Percentiles rank a stretch among this genome's conserved stretches.
These are phyloP conservation scores for Peucedramus taeniatus DNA, from an alignment of 2,113 vertebrate species.

Conservation along the genomic window DNA sequence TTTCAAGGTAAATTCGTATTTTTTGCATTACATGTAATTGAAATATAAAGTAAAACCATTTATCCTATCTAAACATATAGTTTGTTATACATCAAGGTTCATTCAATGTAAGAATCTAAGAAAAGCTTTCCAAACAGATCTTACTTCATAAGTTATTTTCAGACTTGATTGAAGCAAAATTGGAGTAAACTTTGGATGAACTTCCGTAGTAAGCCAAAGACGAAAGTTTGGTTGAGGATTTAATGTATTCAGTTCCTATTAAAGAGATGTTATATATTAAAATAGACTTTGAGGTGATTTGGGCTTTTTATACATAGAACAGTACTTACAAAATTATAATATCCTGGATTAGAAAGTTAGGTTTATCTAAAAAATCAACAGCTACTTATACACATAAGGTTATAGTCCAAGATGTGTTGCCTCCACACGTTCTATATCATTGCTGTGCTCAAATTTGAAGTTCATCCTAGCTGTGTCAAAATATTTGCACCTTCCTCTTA, in stretches of 20 bases:
- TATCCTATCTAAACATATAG: neutral
- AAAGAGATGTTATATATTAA: neutral
- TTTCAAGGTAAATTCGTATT: neutral
- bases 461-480: neutral
- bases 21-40: neutral
- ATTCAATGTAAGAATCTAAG: neutral
- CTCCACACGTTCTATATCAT: neutral
- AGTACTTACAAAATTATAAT: neutral
- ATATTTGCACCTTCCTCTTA: neutral
- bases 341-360: neutral
- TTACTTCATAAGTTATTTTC: constrained; percentile 97
- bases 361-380: neutral
- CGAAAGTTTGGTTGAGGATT: constrained; percentile 89
- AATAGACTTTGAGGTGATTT: neutral
- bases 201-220: constrained; percentile 95
- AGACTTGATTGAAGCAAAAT: constrained; percentile 94
- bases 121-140: neutral
- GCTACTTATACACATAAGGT: neutral
- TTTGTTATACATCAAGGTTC: neutral
- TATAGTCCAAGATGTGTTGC: neutral
- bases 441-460: neutral
- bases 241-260: constrained; percentile 89
- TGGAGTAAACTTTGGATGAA: constrained; percentile 88
- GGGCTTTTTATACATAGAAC: neutral
- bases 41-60: neutral